Conservation (phyloP, 2,888 invertebrate species). For the Tinea pellionella region DNA sequence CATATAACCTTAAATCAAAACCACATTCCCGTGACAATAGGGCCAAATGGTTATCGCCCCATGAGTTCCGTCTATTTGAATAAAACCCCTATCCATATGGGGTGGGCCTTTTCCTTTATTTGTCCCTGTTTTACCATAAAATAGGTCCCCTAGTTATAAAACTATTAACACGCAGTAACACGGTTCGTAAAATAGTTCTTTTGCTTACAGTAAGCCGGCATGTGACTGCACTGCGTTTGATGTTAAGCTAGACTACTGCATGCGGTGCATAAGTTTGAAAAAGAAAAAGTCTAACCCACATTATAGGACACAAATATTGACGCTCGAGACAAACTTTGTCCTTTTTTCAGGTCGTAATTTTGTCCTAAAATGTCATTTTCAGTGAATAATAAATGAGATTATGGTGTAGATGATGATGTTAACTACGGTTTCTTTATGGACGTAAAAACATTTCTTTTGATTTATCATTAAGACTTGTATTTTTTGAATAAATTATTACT, state of each 20-base stretch:
- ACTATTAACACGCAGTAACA: not conserved
- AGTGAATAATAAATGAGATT: not conserved
- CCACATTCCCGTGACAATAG: conserved; percentile 12
- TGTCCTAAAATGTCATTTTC: not conserved
- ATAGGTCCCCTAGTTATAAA: not conserved
- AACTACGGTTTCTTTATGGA: not conserved
- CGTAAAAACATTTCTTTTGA: not conserved
- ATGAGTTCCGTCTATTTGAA: conserved; percentile 11
- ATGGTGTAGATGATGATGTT: not conserved
- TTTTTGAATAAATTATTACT: too few species aligned
- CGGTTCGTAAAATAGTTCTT: too few species aligned
- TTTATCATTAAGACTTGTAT: too few species aligned
- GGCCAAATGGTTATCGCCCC: conserved; percentile 5
- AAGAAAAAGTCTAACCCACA: too few species aligned
- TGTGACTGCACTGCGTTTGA: too few species aligned
- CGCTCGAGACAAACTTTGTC: not conserved
- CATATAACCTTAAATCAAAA: conserved; percentile 13
- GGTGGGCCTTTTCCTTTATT: not conserved
- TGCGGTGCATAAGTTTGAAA: too few species aligned
- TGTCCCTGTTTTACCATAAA: not conserved
- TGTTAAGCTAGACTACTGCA: too few species aligned
- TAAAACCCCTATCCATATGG: conserved; percentile 11
- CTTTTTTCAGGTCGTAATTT: not conserved
- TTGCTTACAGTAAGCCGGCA: too few species aligned
- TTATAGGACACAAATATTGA: too few species aligned